phyloP scores from a whole-genome alignment of 2,113 vertebrate species.

The Pseudopipra pipra region DNA sequence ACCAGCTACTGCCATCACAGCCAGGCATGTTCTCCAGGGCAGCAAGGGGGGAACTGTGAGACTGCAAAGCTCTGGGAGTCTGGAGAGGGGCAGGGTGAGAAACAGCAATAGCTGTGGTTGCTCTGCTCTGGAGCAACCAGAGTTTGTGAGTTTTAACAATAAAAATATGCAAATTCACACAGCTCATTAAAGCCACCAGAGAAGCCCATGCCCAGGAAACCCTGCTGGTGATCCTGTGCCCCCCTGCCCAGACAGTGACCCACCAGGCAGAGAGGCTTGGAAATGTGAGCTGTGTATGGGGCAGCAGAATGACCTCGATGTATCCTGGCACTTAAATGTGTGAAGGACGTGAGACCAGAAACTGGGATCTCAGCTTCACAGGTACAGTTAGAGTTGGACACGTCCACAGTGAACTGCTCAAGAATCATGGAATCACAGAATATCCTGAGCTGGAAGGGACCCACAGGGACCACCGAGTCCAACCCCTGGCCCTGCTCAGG shows the following conservation, averaged over 20 bases:
- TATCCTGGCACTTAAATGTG: fast-evolving
- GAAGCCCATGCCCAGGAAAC: background rate
- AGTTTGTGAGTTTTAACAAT: background rate
- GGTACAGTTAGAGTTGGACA: fast-evolving
- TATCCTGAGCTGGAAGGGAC: background rate
- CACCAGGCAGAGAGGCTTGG: background rate
- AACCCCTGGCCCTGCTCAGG: background rate
- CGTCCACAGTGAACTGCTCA: background rate
- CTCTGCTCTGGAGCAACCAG: fast-evolving
- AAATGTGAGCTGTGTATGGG: fast-evolving
- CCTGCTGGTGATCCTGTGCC: background rate
- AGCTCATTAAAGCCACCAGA: fast-evolving
- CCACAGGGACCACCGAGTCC: background rate
- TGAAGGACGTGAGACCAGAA: background rate
- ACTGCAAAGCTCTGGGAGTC: background rate
- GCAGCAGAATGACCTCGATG: fast-evolving
- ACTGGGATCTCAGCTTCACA: background rate
- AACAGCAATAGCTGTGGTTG: background rate
- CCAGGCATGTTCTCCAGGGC: fast-evolving
- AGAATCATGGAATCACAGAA: background rate
- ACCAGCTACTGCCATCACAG: background rate
- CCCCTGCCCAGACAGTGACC: background rate
- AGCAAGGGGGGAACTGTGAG: fast-evolving
- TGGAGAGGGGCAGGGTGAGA: fast-evolving
- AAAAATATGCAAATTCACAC: fast-evolving